Evolutionary conservation across 2,888 invertebrate genomes (phyloP).

Genomic region (Celastrina argiolus): DNA sequence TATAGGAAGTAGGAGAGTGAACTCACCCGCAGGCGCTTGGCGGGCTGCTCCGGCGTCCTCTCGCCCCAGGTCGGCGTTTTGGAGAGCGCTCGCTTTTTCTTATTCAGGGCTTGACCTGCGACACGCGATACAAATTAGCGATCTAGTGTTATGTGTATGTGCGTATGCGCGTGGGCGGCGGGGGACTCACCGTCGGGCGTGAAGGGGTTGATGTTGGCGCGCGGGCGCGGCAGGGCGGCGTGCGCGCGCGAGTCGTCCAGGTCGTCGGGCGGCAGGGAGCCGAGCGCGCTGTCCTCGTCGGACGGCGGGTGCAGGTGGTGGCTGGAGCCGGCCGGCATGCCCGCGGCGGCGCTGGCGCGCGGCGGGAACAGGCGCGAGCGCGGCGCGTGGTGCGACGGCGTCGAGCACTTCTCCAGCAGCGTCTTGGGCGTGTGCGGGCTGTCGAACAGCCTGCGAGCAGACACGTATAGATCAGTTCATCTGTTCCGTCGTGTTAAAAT

Average conservation of each 20-base stretch:
- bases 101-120: slow-evolving; percentile 80
- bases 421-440: slow-evolving; percentile 92
- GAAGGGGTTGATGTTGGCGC: slow-evolving; percentile 91
- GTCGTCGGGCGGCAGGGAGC: slow-evolving; percentile 66
- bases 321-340: slow-evolving; percentile 64
- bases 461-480: background rate
- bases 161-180: background rate
- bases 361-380: slow-evolving; percentile 74
- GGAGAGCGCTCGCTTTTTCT: slow-evolving; percentile 83
- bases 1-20: background rate
- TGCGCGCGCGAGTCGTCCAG: slow-evolving; percentile 47
- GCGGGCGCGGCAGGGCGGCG: slow-evolving; percentile 55
- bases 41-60: slow-evolving; percentile 82
- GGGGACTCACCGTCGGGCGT: slow-evolving; percentile 82
- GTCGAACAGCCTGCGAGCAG: slow-evolving; percentile 82
- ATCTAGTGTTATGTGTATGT: background rate
- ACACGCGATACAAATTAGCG: background rate
- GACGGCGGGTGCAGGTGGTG: slow-evolving; percentile 63
- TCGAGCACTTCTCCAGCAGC: slow-evolving; percentile 82
- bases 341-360: slow-evolving; percentile 49
- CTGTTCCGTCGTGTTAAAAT: no score
- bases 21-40: slow-evolving; percentile 76
- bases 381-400: slow-evolving; percentile 76
- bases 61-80: slow-evolving; percentile 73
- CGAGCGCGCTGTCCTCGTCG: slow-evolving; percentile 64